Evolutionary conservation across 2,888 invertebrate genomes (phyloP).

Genomic region (Trileptium ribeirensis): DNA sequence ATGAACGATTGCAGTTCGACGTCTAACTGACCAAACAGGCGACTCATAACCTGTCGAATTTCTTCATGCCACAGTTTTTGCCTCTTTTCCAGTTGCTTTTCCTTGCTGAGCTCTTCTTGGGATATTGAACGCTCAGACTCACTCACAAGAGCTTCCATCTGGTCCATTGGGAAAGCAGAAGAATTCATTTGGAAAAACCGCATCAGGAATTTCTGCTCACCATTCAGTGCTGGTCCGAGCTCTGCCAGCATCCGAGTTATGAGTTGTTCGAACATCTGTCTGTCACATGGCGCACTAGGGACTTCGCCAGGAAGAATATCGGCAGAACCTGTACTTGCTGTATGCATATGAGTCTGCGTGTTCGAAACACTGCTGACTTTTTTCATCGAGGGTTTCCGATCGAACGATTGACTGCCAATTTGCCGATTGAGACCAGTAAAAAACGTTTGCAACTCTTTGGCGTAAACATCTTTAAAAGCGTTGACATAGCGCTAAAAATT

Average conservation of each 20-base stretch:
- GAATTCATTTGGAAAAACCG: constrained; percentile 71
- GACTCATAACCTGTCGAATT: constrained; percentile 66
- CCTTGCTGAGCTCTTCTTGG: too few relatives aligned
- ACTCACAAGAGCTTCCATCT: too few relatives aligned
- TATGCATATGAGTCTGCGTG: too few relatives aligned
- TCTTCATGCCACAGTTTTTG: constrained; percentile 53
- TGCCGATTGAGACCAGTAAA: not conserved
- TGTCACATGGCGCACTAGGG: not conserved
- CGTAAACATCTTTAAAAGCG: not conserved
- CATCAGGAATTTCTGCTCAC: constrained; percentile 89
- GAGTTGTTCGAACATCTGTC: constrained; percentile 49
- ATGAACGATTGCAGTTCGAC: constrained; percentile 76
- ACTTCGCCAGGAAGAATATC: not conserved
- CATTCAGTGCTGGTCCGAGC: constrained; percentile 79
- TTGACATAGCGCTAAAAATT: constrained; percentile 15
- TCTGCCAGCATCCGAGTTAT: constrained; percentile 78
- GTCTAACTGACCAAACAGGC: constrained; percentile 79
- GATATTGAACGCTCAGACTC: too few relatives aligned
- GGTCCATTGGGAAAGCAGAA: not conserved
- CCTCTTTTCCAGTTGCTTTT: too few relatives aligned
- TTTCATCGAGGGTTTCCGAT: constrained; percentile 19
- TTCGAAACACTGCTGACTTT: too few relatives aligned
- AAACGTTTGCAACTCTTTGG: not conserved
- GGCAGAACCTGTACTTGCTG: too few relatives aligned
- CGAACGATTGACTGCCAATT: not conserved